phyloP scores from a whole-genome alignment of 2,797 vertebrate genomes.

The Notolabrus celidotus region DNA sequence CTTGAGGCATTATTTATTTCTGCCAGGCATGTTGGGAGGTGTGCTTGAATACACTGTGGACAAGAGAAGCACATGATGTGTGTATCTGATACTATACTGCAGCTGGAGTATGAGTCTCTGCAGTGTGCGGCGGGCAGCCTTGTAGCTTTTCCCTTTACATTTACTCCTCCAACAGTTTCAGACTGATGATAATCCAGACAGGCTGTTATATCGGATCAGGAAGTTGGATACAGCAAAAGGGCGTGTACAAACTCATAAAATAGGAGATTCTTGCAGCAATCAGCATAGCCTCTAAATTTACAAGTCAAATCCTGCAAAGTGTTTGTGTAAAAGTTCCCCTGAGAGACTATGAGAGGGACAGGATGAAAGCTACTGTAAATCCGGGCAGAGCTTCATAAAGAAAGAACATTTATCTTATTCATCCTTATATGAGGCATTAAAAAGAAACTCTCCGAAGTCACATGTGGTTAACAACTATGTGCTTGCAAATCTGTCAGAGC shows the following conservation, averaged over 20 bases:
- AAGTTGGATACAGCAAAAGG: background rate
- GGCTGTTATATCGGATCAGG: conserved; percentile 4
- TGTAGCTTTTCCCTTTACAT: conserved; percentile 20
- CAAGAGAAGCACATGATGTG: conserved; percentile 24
- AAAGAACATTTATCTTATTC: conserved; percentile 8
- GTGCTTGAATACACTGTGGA: conserved; percentile 48
- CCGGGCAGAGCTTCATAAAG: conserved; percentile 2
- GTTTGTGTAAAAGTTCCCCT: background rate
- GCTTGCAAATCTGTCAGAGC: conserved; percentile 14
- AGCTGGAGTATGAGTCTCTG: conserved; percentile 1
- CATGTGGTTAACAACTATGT: conserved; percentile 17
- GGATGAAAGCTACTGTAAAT: conserved; percentile 2
- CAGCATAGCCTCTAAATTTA: background rate
- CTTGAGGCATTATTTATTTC: conserved; percentile 61
- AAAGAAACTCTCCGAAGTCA: conserved; percentile 5
- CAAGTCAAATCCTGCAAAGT: background rate
- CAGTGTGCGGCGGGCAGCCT: conserved; percentile 16
- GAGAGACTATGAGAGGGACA: background rate
- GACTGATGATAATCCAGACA: conserved; percentile 14
- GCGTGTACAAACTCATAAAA: background rate
- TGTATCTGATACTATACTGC: conserved; percentile 33
- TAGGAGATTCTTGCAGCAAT: conserved; percentile 12
- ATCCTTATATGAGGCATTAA: conserved; percentile 21
- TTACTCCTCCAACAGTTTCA: conserved; percentile 22
- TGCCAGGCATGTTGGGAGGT: conserved; percentile 39